Base-by-base conservation (phyloP, 2,888 invertebrate species). In the Nemotelus pantherinus region DNA sequence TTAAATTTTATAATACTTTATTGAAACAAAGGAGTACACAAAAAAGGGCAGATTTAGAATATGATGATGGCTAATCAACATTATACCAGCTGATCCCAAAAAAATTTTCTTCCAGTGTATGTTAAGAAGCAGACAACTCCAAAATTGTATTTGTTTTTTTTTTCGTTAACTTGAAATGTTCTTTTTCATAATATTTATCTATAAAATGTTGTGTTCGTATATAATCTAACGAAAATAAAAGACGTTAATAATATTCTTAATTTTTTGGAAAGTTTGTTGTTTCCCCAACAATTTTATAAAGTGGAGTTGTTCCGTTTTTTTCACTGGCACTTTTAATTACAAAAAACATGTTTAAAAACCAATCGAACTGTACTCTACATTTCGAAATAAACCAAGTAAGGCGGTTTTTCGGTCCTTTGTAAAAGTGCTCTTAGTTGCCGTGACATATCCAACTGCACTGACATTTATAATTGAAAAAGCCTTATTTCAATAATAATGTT, bases 111-210 rank as follows among this genome's bases (percentile, higher is more conserved):
- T 25, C 58, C 58, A 2, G 25, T 6, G 58, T 25, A 25, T 25
- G 25, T 25, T 25, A 58, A 58, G 58, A 58, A 58, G 58, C 58
- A 10, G 58, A 10, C 5, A 58, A 10, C n/a, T 58, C 58, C 58
- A 58, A 58, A 58, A n/a, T 58, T 58, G 4, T n/a, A 25, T 58
- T 58, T 58, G 25, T 58, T 58, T 58, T 58, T 58, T 58, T 58
- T 58, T 58, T 58, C 58, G n/a, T 6, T 4, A 9, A 58, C 25
- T 58, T n/a, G 58, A 58, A n/a, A 58, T 6, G 58, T 58, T 58
- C 25, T 58, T 58, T 25, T 25, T 25, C 25, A 25, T 25, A 25
- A 25, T 25, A 25, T 25, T 25, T 25, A 25, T 25, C 25, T 25
- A 25, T 25, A 25, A 25, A 25, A 25, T 25, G 25, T 25, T 25